Percentiles rank a stretch among this genome's conserved stretches.
Conservation (phyloP, 2,113 vertebrate species). For the Uria aalge region DNA sequence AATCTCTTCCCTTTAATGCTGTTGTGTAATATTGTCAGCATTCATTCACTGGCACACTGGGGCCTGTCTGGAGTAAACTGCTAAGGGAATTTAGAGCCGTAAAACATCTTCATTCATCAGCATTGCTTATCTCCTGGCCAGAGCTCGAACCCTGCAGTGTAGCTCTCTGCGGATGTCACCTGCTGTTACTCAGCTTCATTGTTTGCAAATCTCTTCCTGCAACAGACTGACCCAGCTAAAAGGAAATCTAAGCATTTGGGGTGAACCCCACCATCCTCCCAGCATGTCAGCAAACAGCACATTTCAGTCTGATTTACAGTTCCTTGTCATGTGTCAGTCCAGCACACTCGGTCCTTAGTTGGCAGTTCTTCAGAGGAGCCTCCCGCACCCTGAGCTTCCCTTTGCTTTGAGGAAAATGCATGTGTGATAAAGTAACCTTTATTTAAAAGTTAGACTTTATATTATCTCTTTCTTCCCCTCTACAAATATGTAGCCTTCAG, state of each 20-base stretch:
- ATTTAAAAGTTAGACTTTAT: background rate
- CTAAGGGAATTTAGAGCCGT: conserved; percentile 10
- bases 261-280: background rate
- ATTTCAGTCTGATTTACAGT: background rate
- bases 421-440: background rate
- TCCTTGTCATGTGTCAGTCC: background rate
- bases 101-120: conserved; percentile 38
- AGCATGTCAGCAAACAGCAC: background rate
- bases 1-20: conserved; percentile 49
- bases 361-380: background rate
- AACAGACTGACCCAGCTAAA: background rate
- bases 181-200: background rate
- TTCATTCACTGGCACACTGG: background rate
- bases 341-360: background rate
- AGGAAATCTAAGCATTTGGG: background rate
- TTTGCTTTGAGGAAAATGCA: background rate
- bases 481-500: background rate
- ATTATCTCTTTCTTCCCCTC: background rate
- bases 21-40: conserved; percentile 50
- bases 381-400: background rate
- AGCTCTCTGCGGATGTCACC: background rate
- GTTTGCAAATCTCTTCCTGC: background rate
- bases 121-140: background rate
- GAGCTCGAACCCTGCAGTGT: background rate
- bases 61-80: conserved; percentile 3